Base-by-base conservation (phyloP, 2,888 invertebrate genomes). In the Serripes groenlandicus region DNA sequence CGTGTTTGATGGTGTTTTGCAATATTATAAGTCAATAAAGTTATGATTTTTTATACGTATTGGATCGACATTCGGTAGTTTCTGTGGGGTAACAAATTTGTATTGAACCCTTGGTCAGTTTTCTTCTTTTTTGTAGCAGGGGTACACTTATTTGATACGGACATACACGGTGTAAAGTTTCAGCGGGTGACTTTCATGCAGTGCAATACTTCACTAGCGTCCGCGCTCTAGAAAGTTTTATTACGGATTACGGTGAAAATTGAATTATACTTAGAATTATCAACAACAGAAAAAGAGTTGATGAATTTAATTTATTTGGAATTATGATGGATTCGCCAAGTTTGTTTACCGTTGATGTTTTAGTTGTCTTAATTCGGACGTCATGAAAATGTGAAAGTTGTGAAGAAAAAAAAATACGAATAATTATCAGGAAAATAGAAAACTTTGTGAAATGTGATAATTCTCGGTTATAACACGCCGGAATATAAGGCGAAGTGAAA, bases 21-120 rank as follows among this genome's bases (percentile, higher is more conserved):
- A 69, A 52, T 56, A 71, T n/a, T 18, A 56, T 56, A 71, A 54
- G 26, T 35, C 58, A 30, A 71, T 71, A 71, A 71, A 70, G n/a
- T 56, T 71, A 71, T 71, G 56, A 58, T 58, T 71, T 66, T 66
- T 66, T 64, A 9, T 64, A 64, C 34, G 21, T 34, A 34, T 35
- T 64, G 18, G 18, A 18, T n/a, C 21, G 21, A 35, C 30, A n/a
- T 18, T 35, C 3, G 23, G 32, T n/a, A 32, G n/a, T 34, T 64
- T 0, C n/a, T 66, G 18, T 66, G 42, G 28, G 23, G 35, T 66
- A 42, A 42, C 26, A 34, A 32, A 34, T 66, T 11, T 37, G 42
- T 32, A 49, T 34, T 64, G 34, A 11, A 34, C n/a, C 34, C 11
- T 49, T 42, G 49, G 49, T 52, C 49, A 30, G 49, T 49, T 52